These are phyloP conservation scores for Cheumatopsyche charites DNA, from an alignment of 1,140 invertebrate genomes.

Conservation along the genomic window DNA sequence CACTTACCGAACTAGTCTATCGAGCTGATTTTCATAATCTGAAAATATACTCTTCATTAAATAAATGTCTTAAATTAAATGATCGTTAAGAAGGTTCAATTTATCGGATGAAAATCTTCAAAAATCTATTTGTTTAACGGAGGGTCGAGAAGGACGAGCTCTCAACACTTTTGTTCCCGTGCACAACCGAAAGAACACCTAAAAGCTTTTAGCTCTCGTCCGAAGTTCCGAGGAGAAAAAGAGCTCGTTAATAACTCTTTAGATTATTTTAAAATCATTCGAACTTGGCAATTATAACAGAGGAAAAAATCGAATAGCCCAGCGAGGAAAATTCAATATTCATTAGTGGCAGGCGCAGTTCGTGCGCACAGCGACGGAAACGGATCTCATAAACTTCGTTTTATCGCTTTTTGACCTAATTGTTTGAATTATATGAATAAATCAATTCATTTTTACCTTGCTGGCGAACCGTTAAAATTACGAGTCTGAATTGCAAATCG, in stretches of 20 bases:
- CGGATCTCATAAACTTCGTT: slow-evolving; percentile 1
- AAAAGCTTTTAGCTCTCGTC: slow-evolving; percentile 45
- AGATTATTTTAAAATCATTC: slow-evolving; percentile 38
- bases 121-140: slow-evolving; percentile 23
- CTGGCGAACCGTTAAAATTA: no score
- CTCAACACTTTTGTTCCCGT: slow-evolving; percentile 36
- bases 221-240: slow-evolving; percentile 37
- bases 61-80: neutral
- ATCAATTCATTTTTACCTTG: slow-evolving; percentile 2
- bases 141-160: neutral
- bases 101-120: slow-evolving; percentile 2
- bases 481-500: no score
- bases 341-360: slow-evolving; percentile 17
- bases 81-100: neutral
- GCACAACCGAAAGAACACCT: slow-evolving; percentile 33
- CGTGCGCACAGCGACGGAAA: slow-evolving; percentile 2
- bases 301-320: slow-evolving; percentile 21
- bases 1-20: no score
- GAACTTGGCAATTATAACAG: slow-evolving; percentile 36
- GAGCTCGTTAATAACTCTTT: slow-evolving; percentile 35
- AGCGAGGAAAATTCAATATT: slow-evolving; percentile 18
- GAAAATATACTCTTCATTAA: no score
- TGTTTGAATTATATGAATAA: slow-evolving; percentile 13
- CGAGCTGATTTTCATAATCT: no score
- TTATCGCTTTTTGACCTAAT: slow-evolving; percentile 14